These are phyloP conservation scores for Asarcornis scutulata DNA, from an alignment of 2,113 vertebrate genomes.

Conservation along the genomic window DNA sequence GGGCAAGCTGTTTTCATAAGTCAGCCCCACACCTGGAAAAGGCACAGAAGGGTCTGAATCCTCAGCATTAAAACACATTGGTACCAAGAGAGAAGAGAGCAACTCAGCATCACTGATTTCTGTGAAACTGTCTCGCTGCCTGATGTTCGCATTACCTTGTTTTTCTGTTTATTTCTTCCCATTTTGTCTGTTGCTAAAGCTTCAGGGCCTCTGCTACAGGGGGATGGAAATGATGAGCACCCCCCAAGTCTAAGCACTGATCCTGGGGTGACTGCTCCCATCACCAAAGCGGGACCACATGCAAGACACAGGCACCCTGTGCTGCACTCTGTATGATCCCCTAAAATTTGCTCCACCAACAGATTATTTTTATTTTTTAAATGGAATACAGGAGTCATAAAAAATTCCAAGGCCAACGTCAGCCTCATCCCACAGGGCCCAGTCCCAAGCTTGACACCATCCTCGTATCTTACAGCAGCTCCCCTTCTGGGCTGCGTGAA, in stretches of 20 bases:
- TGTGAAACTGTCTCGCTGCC: background rate
- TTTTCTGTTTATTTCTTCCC: background rate
- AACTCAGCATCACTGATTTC: background rate
- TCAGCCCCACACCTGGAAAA: background rate
- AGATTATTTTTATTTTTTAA: background rate
- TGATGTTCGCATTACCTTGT: background rate
- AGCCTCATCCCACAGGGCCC: background rate
- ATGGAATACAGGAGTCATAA: background rate
- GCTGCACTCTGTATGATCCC: background rate
- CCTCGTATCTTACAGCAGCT: background rate
- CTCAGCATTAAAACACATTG: background rate
- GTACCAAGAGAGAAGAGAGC: background rate
- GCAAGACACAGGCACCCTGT: background rate
- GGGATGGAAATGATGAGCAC: background rate
- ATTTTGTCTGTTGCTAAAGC: conserved; percentile 5
- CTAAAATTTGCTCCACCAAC: background rate
- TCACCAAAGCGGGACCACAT: background rate
- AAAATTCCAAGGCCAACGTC: background rate
- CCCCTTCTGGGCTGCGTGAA: background rate
- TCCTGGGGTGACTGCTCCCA: background rate
- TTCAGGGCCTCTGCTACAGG: background rate
- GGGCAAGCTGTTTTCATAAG: background rate
- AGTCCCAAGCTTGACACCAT: background rate
- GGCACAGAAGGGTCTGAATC: background rate
- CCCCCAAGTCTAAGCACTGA: fast-evolving